phyloP scores from a whole-genome alignment of 2,888 invertebrate species.

The Harmothoe impar region DNA sequence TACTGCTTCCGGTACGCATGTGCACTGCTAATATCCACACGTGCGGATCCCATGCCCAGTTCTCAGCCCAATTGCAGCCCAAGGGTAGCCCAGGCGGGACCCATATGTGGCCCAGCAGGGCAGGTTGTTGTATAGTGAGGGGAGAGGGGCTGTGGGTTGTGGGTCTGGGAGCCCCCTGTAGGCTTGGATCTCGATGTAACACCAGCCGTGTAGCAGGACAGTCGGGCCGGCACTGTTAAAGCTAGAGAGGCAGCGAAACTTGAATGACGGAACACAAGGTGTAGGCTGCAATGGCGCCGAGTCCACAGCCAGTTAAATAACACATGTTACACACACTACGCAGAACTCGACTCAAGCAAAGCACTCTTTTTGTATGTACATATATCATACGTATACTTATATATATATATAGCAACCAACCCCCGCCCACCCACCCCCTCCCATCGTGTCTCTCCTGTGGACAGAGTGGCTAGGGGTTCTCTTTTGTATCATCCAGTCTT shows the following conservation, averaged over 20 bases:
- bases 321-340: slow-evolving; percentile 21
- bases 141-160: too few relatives aligned
- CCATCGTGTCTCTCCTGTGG: background rate
- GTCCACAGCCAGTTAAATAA: slow-evolving; percentile 39
- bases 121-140: background rate
- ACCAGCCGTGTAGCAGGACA: too few relatives aligned
- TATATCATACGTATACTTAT: slow-evolving; percentile 1
- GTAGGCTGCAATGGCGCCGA: background rate
- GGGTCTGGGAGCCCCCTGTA: too few relatives aligned
- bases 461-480: background rate
- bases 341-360: background rate
- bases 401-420: background rate
- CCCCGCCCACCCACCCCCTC: background rate
- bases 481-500: slow-evolving; percentile 40
- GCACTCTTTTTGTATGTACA: slow-evolving; percentile 39
- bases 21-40: background rate
- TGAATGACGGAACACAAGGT: slow-evolving; percentile 42
- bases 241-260: background rate
- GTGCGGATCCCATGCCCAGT: background rate
- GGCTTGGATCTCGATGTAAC: too few relatives aligned
- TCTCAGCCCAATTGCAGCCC: too few relatives aligned
- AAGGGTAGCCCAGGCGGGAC: too few relatives aligned
- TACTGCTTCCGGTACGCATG: background rate
- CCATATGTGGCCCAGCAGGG: background rate
- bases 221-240: background rate